Percentiles rank a stretch among this genome's conserved stretches.
These are phyloP conservation scores for Amblyjoppa proteus DNA, from an alignment of 2,888 invertebrate species.

Conservation along the genomic window DNA sequence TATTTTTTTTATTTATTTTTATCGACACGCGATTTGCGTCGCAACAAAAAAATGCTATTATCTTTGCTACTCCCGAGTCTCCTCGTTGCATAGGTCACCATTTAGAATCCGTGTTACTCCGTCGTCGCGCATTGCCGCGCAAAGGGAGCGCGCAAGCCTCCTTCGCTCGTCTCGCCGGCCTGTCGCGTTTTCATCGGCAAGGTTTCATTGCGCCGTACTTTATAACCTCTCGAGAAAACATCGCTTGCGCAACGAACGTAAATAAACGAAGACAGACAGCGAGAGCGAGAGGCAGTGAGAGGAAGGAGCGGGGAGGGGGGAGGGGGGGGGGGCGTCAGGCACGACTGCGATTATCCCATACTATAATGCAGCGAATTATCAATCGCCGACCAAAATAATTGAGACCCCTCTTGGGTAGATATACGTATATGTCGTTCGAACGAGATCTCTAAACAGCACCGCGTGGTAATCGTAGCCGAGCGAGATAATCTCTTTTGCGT, in stretches of 20 bases:
- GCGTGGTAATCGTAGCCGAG: neutral
- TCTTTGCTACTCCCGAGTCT: neutral
- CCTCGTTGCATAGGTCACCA: conserved; percentile 4
- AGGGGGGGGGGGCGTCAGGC: conserved; percentile 25
- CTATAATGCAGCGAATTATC: conserved; percentile 23
- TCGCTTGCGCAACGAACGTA: conserved; percentile 49
- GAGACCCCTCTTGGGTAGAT: neutral
- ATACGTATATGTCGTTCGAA: neutral
- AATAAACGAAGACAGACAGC: conserved; percentile 37
- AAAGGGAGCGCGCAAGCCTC: conserved; percentile 73
- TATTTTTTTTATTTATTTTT: neutral
- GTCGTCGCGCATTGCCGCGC: conserved; percentile 78
- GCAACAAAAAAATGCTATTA: neutral
- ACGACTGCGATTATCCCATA: conserved; percentile 18
- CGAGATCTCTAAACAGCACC: neutral
- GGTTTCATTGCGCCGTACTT: conserved; percentile 48
- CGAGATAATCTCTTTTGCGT: neutral
- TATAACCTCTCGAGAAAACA: conserved; percentile 44
- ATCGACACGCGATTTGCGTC: neutral
- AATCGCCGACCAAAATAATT: neutral
- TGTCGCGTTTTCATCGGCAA: conserved; percentile 58
- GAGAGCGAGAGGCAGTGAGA: conserved; percentile 11
- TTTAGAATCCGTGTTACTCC: conserved; percentile 65
- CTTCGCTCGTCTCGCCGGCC: conserved; percentile 34
- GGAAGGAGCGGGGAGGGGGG: too few species aligned